Base-by-base conservation (phyloP, 1,140 invertebrate species). In the Musca vetustissima region DNA sequence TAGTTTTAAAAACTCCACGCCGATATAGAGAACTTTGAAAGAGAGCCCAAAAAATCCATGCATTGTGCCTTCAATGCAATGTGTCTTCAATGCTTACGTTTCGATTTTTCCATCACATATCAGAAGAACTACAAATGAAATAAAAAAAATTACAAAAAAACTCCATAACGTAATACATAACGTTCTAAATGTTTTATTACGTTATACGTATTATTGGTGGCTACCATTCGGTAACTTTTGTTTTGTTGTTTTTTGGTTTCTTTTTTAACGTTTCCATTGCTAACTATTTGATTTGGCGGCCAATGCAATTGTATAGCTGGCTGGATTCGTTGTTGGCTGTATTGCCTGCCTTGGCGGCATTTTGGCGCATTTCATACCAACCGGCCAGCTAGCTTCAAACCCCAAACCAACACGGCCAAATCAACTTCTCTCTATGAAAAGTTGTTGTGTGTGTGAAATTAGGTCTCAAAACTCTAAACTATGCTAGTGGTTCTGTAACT, bases 401-500 rank as follows among this genome's bases (percentile, higher is more conserved):
- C 36, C 4, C 36, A 6, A 43, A n/a, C n/a, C 36, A 43, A 3
- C 36, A 13, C 36, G 36, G 19, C 28, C 57, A 61, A 61, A 61
- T 61, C 57, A 61, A 61, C 57, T 61, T 52, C 28, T 21, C 6
- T 13, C 1, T 11, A n/a, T n/a, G n/a, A 61, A 61, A 61, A 61
- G 57, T 61, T 36, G 57, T 21, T 61, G 28, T 61, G 57, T n/a
- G n/a, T 61, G 57, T 61, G 57, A 61, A 61, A 61, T 61, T 61
- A 61, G 57, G 57, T 61, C 57, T 61, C 57, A 43, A 59, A 61
- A 28, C 32, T 43, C 36, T 61, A 61, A 61, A 61, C 57, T 61
- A 61, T 61, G 57, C 57, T 61, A 61, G 57, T 61, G 57, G 57
- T 61, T 61, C 57, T 61, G 57, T 61, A 61, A 61, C 22, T 59